phyloP scores from a whole-genome alignment of 2,888 invertebrate species.

The Catocala sponsa region DNA sequence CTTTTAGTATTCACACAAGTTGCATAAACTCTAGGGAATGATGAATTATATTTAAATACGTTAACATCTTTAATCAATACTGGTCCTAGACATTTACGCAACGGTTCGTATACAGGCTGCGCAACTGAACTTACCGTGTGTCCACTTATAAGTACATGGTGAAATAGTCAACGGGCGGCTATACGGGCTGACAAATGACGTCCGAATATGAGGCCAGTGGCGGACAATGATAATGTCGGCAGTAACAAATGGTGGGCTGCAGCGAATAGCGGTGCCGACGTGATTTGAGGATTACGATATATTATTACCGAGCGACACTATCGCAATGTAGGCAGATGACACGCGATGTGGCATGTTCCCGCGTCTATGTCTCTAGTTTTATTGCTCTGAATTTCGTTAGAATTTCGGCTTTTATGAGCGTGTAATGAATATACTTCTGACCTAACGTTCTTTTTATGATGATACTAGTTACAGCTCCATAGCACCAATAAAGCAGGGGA shows the following conservation, averaged over 20 bases:
- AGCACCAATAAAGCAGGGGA: too few species aligned
- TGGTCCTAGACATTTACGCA: too few species aligned
- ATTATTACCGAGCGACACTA: constrained; percentile 69
- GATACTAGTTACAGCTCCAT: too few species aligned
- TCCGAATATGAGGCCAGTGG: constrained; percentile 80
- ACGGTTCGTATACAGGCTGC: not conserved
- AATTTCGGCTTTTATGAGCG: constrained; percentile 1
- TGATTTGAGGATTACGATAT: constrained; percentile 76
- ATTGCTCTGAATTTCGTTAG: constrained; percentile 27
- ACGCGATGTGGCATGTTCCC: constrained; percentile 47
- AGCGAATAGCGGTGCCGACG: constrained; percentile 65
- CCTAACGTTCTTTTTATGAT: too few species aligned
- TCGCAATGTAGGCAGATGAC: constrained; percentile 56
- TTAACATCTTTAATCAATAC: too few species aligned
- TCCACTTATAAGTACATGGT: constrained; percentile 48
- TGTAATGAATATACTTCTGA: too few species aligned
- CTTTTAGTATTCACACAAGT: too few species aligned
- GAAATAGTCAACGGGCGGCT: constrained; percentile 61
- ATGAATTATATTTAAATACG: too few species aligned
- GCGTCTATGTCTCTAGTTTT: constrained; percentile 34
- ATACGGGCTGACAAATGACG: constrained; percentile 78
- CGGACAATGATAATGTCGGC: constrained; percentile 81
- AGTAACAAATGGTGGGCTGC: constrained; percentile 79
- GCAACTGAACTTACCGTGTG: constrained; percentile 36
- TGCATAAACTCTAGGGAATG: too few species aligned